Evolutionary conservation across 2,888 invertebrate species (phyloP).

Genomic region (Pseudococcus longispinus): DNA sequence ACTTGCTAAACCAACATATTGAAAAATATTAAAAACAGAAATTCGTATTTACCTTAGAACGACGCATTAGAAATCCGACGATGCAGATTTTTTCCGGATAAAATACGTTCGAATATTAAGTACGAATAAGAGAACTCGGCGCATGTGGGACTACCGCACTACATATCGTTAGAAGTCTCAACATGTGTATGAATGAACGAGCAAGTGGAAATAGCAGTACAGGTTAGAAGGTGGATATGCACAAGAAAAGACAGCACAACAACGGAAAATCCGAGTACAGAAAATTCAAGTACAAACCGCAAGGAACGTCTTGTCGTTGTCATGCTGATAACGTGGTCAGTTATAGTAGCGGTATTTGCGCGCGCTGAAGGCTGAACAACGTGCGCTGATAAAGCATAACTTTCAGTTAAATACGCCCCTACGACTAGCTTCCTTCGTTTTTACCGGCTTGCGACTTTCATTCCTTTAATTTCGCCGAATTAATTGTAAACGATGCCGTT

Average conservation of each 20-base stretch:
- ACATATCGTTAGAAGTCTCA: conserved; percentile 41
- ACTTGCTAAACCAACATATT: neutral
- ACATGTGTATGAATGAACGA: conserved; percentile 41
- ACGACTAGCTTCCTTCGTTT: neutral
- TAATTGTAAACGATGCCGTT: conserved; percentile 31
- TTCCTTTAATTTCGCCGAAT: neutral
- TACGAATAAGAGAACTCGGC: neutral
- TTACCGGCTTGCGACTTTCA: conserved; percentile 38
- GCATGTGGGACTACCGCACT: conserved; percentile 43
- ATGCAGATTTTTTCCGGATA: neutral
- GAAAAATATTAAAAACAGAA: neutral
- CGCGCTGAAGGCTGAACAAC: conserved; percentile 24
- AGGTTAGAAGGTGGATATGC: conserved; percentile 41
- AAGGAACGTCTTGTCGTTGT: conserved; percentile 13
- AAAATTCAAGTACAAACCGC: conserved; percentile 43
- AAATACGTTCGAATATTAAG: conserved; percentile 7
- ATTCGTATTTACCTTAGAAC: neutral
- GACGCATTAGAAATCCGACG: neutral
- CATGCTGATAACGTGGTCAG: conserved; percentile 40
- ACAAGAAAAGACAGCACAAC: conserved; percentile 31
- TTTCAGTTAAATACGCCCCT: conserved; percentile 35
- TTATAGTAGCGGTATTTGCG: conserved; percentile 39
- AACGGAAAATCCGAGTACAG: conserved; percentile 21
- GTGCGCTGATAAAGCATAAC: conserved; percentile 38
- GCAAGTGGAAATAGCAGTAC: conserved; percentile 32